These are phyloP conservation scores for Agelastica alni DNA, from an alignment of 2,888 invertebrate species.

Conservation along the genomic window DNA sequence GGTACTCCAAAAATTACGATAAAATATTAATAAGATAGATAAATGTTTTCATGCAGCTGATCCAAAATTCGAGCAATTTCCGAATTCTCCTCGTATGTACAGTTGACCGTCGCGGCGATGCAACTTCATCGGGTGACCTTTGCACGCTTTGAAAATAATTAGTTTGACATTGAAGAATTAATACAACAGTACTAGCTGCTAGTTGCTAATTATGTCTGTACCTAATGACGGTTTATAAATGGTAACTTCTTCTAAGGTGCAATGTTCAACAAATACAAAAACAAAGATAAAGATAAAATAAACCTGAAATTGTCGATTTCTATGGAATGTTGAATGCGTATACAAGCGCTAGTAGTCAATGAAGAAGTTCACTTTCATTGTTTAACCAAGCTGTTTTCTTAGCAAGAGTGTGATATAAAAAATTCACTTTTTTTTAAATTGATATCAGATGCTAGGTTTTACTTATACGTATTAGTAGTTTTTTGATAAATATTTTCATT, in stretches of 20 bases:
- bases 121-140: constrained; percentile 28
- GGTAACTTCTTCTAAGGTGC: constrained; percentile 1
- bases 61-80: too few relatives aligned
- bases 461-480: too few relatives aligned
- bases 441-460: too few relatives aligned
- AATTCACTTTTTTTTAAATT: too few relatives aligned
- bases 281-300: not conserved
- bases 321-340: constrained; percentile 40
- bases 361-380: too few relatives aligned
- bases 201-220: constrained; percentile 9
- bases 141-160: constrained; percentile 25
- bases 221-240: not conserved
- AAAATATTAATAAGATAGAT: too few relatives aligned
- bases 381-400: too few relatives aligned
- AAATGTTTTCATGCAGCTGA: too few relatives aligned
- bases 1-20: too few relatives aligned
- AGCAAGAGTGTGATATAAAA: too few relatives aligned
- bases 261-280: not conserved
- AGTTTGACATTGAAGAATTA: constrained; percentile 26
- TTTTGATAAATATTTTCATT: too few relatives aligned
- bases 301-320: constrained; percentile 44
- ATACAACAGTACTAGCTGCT: constrained; percentile 11
- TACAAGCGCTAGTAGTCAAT: constrained; percentile 16
- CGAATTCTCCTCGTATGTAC: constrained; percentile 7
- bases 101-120: constrained; percentile 14